A percentile compares a stretch with the other conserved stretches of the same genome.
Conservation (phyloP, 1,140 invertebrate genomes). For the Papilio polyxenes region DNA sequence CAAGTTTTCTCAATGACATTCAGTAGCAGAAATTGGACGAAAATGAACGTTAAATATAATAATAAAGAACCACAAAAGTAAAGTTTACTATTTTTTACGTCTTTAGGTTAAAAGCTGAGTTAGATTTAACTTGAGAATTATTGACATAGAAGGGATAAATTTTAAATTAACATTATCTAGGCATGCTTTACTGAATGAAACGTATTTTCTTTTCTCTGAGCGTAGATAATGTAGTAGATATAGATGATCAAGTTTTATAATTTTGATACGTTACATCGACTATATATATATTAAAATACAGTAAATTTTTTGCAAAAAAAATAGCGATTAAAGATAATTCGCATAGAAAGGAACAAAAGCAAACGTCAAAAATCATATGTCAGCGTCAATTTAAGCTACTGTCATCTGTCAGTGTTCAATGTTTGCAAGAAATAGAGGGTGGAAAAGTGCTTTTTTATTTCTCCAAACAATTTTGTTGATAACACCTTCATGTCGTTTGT, state of each 20-base stretch:
- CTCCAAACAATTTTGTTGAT: constrained; percentile 21
- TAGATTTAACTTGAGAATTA: background rate
- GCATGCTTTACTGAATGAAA: too few relatives aligned
- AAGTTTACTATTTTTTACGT: too few relatives aligned
- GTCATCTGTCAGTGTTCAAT: constrained; percentile 6
- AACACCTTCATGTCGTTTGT: constrained; percentile 13
- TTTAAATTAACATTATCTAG: too few relatives aligned
- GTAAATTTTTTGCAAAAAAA: too few relatives aligned
- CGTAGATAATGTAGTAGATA: too few relatives aligned
- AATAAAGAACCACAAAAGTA: background rate
- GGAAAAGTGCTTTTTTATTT: background rate
- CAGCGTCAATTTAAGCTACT: background rate
- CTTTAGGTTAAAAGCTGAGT: too few relatives aligned
- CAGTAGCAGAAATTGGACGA: background rate
- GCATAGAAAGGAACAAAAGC: background rate
- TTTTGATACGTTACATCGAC: too few relatives aligned
- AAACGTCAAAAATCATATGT: constrained; percentile 8
- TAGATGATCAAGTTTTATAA: too few relatives aligned
- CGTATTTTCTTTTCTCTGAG: too few relatives aligned
- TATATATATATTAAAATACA: too few relatives aligned
- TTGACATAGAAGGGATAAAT: background rate
- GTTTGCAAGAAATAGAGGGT: constrained; percentile 1
- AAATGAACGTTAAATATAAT: background rate
- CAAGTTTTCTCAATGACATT: background rate
- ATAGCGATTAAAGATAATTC: background rate